A percentile compares a stretch with the other conserved stretches of the same genome.
phyloP scores from a whole-genome alignment of 1,140 invertebrate genomes.

The Reticulitermes speratus region DNA sequence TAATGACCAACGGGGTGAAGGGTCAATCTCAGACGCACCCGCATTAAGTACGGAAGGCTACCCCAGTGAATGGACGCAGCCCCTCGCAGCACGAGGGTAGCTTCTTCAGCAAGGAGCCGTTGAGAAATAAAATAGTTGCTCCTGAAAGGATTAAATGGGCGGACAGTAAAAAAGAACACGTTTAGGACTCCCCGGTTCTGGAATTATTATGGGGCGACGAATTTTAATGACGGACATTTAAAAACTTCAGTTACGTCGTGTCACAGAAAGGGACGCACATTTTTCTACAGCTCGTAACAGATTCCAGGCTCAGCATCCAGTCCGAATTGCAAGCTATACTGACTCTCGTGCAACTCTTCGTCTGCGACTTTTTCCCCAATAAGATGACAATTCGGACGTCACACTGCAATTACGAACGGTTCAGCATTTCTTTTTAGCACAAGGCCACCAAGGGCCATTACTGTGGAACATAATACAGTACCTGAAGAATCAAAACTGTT shows the following conservation, averaged over 20 bases:
- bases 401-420: too few relatives aligned
- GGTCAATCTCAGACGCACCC: slow-evolving; percentile 23
- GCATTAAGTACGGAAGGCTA: slow-evolving; percentile 23
- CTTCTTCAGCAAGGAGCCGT: neutral
- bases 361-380: neutral
- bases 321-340: neutral
- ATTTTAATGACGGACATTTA: slow-evolving; percentile 19
- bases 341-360: neutral
- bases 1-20: slow-evolving; percentile 21
- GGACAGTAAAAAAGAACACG: neutral
- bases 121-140: slow-evolving; percentile 3
- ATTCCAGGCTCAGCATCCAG: neutral
- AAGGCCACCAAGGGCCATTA: too few relatives aligned
- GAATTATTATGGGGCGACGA: slow-evolving; percentile 15
- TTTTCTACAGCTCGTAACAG: neutral
- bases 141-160: slow-evolving; percentile 2
- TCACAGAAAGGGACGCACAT: neutral
- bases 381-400: too few relatives aligned
- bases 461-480: too few relatives aligned
- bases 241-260: neutral
- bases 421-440: too few relatives aligned
- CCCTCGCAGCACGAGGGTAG: neutral
- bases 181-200: slow-evolving; percentile 17
- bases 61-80: slow-evolving; percentile 1
- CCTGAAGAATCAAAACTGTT: too few relatives aligned